Percentiles rank a stretch among this genome's conserved stretches.
Conservation (phyloP, 2,113 vertebrate genomes). For the Raja brachyura region DNA sequence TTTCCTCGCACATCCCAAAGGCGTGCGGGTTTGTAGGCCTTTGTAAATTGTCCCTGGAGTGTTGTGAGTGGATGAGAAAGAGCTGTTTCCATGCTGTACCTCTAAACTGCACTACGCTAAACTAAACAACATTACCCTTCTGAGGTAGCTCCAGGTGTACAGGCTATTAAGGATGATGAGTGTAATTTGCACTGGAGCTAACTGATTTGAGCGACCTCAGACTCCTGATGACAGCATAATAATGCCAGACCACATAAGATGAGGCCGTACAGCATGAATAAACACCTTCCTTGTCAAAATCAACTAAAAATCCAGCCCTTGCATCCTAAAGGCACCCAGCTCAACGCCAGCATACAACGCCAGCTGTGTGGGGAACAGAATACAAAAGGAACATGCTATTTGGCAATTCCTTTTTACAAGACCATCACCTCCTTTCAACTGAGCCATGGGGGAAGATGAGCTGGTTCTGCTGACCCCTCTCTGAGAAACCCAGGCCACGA, state of each 20-base stretch:
- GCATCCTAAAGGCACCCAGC: slow-evolving; percentile 39
- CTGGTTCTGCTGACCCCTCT: background rate
- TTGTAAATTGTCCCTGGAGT: too few relatives aligned
- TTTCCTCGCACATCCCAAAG: too few relatives aligned
- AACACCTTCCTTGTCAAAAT: background rate
- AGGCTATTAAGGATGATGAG: background rate
- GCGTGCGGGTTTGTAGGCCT: too few relatives aligned
- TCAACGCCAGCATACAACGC: slow-evolving; percentile 39
- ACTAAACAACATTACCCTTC: background rate
- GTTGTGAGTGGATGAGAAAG: too few relatives aligned
- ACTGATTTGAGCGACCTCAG: background rate
- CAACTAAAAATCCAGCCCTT: background rate
- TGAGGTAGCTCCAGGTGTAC: background rate
- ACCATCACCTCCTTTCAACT: slow-evolving; percentile 10
- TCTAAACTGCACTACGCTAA: too few relatives aligned
- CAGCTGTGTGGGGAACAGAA: slow-evolving; percentile 15
- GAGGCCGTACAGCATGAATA: background rate
- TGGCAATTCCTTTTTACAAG: background rate
- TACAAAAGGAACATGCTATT: background rate
- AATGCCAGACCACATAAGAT: background rate
- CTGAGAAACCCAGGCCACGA: background rate
- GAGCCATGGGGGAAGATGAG: slow-evolving; percentile 16
- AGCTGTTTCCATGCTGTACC: too few relatives aligned
- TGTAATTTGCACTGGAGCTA: background rate
- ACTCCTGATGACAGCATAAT: background rate